Base-by-base conservation (phyloP, 2,113 vertebrate species). In the Notarius quadriscutis region DNA sequence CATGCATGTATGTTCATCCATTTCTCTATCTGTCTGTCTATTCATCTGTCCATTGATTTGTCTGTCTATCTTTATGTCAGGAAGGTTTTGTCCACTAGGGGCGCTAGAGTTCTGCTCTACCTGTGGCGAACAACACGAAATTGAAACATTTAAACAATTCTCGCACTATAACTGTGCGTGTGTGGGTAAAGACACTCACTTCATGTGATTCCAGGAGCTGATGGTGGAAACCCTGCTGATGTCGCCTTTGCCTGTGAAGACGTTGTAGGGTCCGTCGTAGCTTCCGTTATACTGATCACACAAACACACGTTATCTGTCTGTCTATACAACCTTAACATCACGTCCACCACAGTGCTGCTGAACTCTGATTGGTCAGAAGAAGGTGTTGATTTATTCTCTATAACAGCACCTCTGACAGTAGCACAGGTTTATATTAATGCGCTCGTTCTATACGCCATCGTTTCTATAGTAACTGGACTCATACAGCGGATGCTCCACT, bases 201-300 rank as follows among this genome's bases (percentile, higher is more conserved):
- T 94, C 90, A 93, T 58, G n/a, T 93, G 93, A 89, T 93, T 93
- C 92, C 96, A 99, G 20, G 74, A 94, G 65, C 98, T 93, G 91
- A 99, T 98, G 10, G 89, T 50, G 86, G 93, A 94, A 72, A 98
- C 97, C 92, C 96, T 96, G 27, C 41, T 89, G 88, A 97, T 95
- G 90, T 97, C 90, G 0, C 96, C 94, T 91, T 95, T 95, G 8
- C 98, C 98, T 30, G 84, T 98, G 92, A 90, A 96, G 53, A 99
- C 91, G 15, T 20, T 96, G 93, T 97, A 99, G 86, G 87, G 51
- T 53, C 98, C 98, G 58, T 99, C 98, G 0, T 0, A 86, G 30
- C 97, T 98, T 27, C 88, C 91, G n/a, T 99, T 99, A 91, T 98
- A 98, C 98, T 99, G 80, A 34, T 94, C 91, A 78, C 89, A 91